Percentiles rank a stretch among this genome's conserved stretches.
phyloP scores from a whole-genome alignment of 2,113 vertebrate species.

The Geococcyx californianus region DNA sequence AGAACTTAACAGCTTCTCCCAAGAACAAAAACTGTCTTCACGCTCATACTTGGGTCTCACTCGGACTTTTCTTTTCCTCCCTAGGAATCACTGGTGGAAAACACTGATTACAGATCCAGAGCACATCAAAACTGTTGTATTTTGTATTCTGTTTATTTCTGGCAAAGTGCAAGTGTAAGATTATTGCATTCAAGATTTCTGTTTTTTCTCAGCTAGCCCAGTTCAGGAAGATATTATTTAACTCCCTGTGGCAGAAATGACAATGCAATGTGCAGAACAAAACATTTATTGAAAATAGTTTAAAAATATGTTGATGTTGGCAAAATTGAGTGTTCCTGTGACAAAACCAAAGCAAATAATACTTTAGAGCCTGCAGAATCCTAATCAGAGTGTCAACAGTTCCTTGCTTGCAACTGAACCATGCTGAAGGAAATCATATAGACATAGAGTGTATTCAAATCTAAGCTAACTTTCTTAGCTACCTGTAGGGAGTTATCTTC shows the following conservation, averaged over 20 bases:
- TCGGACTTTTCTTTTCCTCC: not conserved
- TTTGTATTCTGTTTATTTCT: not conserved
- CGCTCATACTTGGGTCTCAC: not conserved
- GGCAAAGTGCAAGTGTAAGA: not conserved
- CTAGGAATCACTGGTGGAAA: not conserved
- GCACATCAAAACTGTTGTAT: not conserved
- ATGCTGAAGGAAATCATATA: not conserved
- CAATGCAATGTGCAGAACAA: not conserved
- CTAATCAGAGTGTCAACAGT: not conserved
- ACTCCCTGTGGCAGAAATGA: not conserved
- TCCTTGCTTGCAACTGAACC: not conserved
- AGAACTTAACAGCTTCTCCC: not conserved
- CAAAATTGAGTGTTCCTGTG: not conserved
- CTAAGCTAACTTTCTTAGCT: conserved; percentile 2
- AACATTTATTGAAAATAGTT: not conserved
- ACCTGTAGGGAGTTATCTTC: not conserved
- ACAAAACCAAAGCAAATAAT: not conserved
- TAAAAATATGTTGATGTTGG: not conserved
- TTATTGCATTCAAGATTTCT: not conserved
- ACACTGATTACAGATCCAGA: not conserved
- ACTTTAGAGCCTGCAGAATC: not conserved
- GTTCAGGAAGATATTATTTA: not conserved
- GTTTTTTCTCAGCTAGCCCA: not conserved
- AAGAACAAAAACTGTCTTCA: not conserved
- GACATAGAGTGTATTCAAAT: not conserved